phyloP scores from a whole-genome alignment of 2,113 vertebrate genomes.

The Lycocorax pyrrhopterus region DNA sequence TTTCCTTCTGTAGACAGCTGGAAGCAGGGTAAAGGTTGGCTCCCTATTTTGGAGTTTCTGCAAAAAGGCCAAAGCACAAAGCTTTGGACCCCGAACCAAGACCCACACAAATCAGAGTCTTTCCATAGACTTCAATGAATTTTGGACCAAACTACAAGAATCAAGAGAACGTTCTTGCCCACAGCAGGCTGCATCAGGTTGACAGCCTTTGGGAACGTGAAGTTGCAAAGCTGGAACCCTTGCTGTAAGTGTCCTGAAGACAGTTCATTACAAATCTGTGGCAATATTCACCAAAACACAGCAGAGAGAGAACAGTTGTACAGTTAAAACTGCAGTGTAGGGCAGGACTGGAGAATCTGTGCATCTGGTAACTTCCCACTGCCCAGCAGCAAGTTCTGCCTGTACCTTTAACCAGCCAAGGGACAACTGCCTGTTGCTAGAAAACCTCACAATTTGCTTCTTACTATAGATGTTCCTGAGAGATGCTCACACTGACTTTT shows the following conservation, averaged over 20 bases:
- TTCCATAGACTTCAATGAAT: background rate
- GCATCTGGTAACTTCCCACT: background rate
- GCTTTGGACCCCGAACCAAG: background rate
- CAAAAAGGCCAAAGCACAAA: background rate
- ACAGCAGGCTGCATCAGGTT: background rate
- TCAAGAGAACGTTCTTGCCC: background rate
- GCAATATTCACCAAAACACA: background rate
- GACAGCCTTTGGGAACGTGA: background rate
- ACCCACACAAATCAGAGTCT: background rate
- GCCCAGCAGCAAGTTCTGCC: background rate
- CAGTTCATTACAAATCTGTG: background rate
- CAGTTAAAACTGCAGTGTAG: background rate
- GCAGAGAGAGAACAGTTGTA: background rate
- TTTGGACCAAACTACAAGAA: background rate
- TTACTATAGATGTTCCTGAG: background rate
- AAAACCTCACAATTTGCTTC: background rate
- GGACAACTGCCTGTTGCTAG: background rate
- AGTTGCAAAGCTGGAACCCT: background rate
- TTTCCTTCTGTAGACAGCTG: background rate
- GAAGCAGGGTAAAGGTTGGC: background rate
- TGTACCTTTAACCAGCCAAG: background rate
- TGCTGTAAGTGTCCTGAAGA: background rate
- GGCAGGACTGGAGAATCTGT: background rate
- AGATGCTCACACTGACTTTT: background rate
- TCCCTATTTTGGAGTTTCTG: background rate